These are phyloP conservation scores for Colletes latitarsis DNA, from an alignment of 1,140 invertebrate species.

Conservation along the genomic window DNA sequence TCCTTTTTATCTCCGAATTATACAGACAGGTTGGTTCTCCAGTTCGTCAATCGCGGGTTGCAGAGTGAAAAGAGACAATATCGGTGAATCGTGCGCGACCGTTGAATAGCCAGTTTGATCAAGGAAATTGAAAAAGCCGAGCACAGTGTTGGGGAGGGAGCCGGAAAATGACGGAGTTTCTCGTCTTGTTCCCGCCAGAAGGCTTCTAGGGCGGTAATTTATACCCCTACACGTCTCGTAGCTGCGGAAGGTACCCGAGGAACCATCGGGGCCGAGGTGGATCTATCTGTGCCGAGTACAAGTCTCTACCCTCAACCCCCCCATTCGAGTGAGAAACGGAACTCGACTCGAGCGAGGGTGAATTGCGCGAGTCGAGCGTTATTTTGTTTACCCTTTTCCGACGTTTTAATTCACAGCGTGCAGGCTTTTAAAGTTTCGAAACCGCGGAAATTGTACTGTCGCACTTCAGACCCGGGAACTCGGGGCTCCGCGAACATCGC, in stretches of 20 bases:
- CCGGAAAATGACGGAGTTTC: conserved; percentile 36
- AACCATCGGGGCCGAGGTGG: conserved; percentile 36
- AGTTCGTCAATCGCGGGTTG: neutral
- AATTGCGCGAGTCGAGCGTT: conserved; percentile 58
- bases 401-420: conserved; percentile 57
- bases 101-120: conserved; percentile 43
- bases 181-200: conserved; percentile 4
- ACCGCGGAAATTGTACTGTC: conserved; percentile 56
- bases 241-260: conserved; percentile 34
- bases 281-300: conserved; percentile 33
- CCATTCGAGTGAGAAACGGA: conserved; percentile 10
- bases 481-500: too few species aligned
- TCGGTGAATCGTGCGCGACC: conserved; percentile 20
- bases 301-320: neutral
- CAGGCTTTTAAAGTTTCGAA: conserved; percentile 60
- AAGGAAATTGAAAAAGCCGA: conserved; percentile 6
- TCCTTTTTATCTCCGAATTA: too few species aligned
- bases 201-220: conserved; percentile 14
- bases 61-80: conserved; percentile 1
- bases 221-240: neutral
- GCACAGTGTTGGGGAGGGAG: conserved; percentile 16
- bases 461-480: conserved; percentile 19
- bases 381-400: conserved; percentile 62
- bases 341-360: conserved; percentile 21
- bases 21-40: too few species aligned